Evolutionary conservation across 2,888 invertebrate species (phyloP).

Genomic region (Ophioninae sp.): DNA sequence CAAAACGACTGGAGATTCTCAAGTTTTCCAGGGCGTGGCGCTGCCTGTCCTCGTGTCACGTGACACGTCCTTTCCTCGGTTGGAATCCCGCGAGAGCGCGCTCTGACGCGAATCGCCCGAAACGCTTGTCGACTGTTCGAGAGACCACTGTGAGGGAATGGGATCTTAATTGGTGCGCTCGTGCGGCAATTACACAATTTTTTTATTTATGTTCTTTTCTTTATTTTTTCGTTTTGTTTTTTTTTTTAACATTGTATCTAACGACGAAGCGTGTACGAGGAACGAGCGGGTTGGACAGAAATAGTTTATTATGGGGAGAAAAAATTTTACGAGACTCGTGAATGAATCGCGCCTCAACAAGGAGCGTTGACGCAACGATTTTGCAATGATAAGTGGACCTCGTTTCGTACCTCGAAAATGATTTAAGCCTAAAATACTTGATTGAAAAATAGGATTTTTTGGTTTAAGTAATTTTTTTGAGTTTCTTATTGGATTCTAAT

Average conservation of each 20-base stretch:
- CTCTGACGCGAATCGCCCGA: slow-evolving; percentile 43
- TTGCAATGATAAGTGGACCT: neutral
- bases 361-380: neutral
- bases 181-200: slow-evolving; percentile 41
- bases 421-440: too few species aligned
- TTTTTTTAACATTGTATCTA: slow-evolving; percentile 37
- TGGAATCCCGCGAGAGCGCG: slow-evolving; percentile 16
- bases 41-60: slow-evolving; percentile 2
- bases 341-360: neutral
- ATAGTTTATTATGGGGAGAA: neutral
- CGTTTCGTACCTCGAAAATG: too few species aligned
- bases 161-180: slow-evolving; percentile 43
- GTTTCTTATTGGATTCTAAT: too few species aligned
- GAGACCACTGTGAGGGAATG: slow-evolving; percentile 13
- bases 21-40: neutral
- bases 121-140: slow-evolving; percentile 22
- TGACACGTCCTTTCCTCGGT: slow-evolving; percentile 7
- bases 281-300: slow-evolving; percentile 5
- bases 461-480: too few species aligned
- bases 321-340: neutral
- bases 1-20: slow-evolving; percentile 22
- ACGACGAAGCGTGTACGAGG: neutral
- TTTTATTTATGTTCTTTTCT: neutral
- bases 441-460: too few species aligned
- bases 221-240: neutral